Base-by-base conservation (phyloP, 2,113 vertebrate species). In the Felis chaus region DNA sequence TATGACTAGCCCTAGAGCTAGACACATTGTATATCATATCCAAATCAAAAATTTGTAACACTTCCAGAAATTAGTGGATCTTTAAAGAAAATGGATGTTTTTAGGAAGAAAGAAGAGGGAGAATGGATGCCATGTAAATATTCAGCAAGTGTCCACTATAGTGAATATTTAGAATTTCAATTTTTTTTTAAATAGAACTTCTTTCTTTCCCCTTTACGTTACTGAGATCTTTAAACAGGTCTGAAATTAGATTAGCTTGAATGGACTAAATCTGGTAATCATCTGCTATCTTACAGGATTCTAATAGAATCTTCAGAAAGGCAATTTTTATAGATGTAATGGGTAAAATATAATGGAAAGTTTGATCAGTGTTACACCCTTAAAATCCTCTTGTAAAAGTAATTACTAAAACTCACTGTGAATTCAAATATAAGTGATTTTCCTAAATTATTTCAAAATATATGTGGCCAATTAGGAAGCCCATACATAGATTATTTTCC, bases 381-480 rank as follows among this genome's bases (percentile, higher is more conserved):
- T 83, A 96, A 89, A 76, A 66, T 68, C 2, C 31, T 76, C 61
- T 85, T 85, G 16, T 80, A 84, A 89, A 94, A 80, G 53, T 48
- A 57, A 68, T 57, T 83, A 66, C 39, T 89, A 78, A 50, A 96
- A 92, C 16, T 85, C 45, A 79, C 31, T 61, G 2, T 61, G 31
- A 81, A 74, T 80, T 94, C 15, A 94, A 96, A 94, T 83, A 36
- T 29, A 69, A 29, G 19, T 90, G 3, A 16, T 89, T 92, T 84
- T 84, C 11, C 15, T 96, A 78, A 63, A 39, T 94, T 61, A 79
- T 73, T 76, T 93, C 15, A 88, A 76, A 85, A 41, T 94, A 23
- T n/a, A 23, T 19, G 63, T 55, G 9, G 21, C 63, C 48, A 86
- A 39, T 36, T 95, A 79, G 23, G 31, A 27, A 73, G 71, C 3